phyloP scores from a whole-genome alignment of 2,888 invertebrate species.

The Eudemis profundana region DNA sequence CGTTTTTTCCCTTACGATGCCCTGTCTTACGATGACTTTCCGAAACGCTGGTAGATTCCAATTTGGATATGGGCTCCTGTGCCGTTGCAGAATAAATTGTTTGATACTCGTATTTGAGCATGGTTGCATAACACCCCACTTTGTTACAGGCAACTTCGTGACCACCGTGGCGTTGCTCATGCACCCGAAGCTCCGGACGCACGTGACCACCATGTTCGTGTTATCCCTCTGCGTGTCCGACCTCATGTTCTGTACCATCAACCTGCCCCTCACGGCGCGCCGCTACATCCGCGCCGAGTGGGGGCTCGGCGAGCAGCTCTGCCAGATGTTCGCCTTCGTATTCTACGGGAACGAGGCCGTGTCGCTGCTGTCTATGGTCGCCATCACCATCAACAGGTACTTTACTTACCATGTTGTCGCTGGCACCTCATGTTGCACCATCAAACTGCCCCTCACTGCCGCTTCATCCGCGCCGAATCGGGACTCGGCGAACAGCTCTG shows the following conservation, averaged over 20 bases:
- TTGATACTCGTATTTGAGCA: too few species aligned
- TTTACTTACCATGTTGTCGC: conserved; percentile 78
- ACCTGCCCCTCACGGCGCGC: conserved; percentile 93
- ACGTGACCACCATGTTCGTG: conserved; percentile 95
- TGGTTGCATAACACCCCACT: not conserved
- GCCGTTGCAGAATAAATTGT: too few species aligned
- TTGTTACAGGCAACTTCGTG: conserved; percentile 90
- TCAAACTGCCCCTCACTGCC: conserved; percentile 93
- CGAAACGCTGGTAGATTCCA: too few species aligned
- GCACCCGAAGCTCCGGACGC: conserved; percentile 91
- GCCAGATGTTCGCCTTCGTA: conserved; percentile 94
- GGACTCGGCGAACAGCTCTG: conserved; percentile 91
- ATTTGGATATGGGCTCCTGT: too few species aligned
- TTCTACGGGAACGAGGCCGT: conserved; percentile 96
- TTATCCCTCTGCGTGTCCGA: conserved; percentile 94
- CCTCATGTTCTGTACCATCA: conserved; percentile 93
- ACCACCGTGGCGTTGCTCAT: conserved; percentile 92
- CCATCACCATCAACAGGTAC: conserved; percentile 94
- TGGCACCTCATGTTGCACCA: conserved; percentile 92
- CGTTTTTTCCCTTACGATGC: too few species aligned
- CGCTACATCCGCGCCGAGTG: conserved; percentile 93
- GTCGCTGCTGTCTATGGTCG: conserved; percentile 94
- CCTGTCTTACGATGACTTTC: too few species aligned
- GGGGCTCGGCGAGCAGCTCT: conserved; percentile 91
- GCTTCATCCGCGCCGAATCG: conserved; percentile 93